phyloP scores from a whole-genome alignment of 2,888 invertebrate species.

The Agonopterix arenella region DNA sequence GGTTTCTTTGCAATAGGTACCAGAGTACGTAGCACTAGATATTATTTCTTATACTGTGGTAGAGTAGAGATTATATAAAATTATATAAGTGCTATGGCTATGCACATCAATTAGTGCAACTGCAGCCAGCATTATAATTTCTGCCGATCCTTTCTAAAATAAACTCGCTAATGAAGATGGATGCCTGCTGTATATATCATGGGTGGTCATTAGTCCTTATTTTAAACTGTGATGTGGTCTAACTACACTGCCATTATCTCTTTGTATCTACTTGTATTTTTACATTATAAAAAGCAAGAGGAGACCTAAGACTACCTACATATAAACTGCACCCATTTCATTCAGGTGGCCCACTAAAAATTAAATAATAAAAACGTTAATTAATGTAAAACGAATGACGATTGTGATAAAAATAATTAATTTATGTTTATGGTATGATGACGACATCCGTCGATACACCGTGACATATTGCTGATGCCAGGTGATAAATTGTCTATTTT shows the following conservation, averaged over 20 bases:
- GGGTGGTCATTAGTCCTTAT: constrained; percentile 22
- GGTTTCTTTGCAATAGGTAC: too few relatives aligned
- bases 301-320: too few relatives aligned
- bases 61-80: neutral
- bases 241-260: constrained; percentile 5
- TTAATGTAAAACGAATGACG: constrained; percentile 12
- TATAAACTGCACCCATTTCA: too few relatives aligned
- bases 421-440: constrained; percentile 4
- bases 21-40: too few relatives aligned
- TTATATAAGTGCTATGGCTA: neutral
- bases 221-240: constrained; percentile 9
- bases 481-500: constrained; percentile 26
- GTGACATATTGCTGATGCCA: constrained; percentile 15
- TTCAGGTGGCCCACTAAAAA: too few relatives aligned
- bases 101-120: constrained; percentile 5
- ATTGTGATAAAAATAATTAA: constrained; percentile 23
- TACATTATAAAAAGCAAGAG: too few relatives aligned
- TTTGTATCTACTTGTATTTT: constrained; percentile 1
- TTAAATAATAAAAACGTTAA: constrained; percentile 1
- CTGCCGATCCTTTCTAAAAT: constrained; percentile 31
- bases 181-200: constrained; percentile 25
- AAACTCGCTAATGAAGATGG: constrained; percentile 41
- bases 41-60: too few relatives aligned
- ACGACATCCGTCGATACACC: constrained; percentile 10
- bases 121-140: constrained; percentile 23